Base-by-base conservation (phyloP, 2,888 invertebrate genomes). In the Spialia ferax region DNA sequence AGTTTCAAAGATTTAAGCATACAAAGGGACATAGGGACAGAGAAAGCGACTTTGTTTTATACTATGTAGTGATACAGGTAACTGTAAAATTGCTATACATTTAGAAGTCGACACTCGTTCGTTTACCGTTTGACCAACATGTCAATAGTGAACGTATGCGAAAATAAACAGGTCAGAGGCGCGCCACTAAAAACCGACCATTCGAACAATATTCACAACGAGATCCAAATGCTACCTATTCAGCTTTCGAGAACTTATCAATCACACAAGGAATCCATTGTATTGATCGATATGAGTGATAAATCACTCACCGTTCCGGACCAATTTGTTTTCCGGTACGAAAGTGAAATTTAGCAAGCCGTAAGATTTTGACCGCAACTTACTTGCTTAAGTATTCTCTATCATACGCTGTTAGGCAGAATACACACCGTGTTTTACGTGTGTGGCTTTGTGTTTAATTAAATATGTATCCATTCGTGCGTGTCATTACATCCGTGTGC, bases 261-360 rank as follows among this genome's bases (percentile, higher is more conserved):
- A 61, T 67, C 66, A 67, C 45, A 67, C 66, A 45, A 69, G 67
- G 64, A 23, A 52, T 61, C 52, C 55, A 38, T 69, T 70, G 70
- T 71, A 60, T 35, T 72, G 75, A 73, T 75, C 71, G 71, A 72
- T 70, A 70, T 64, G 56, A 68, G 65, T 67, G 70, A 75, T 74
- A 71, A 71, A 74, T 72, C 70, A 70, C 70, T 69, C 71, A 74
- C 74, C 70, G 71, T 74, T 75, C 76, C 62, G 50, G 64, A 74
- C 71, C 71, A 70, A 69, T 80, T 74, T 74, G 76, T 74, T 73
- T 68, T 70, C 67, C 66, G 38, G 70, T 73, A 77, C 71, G 80
- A 83, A 83, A 84, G 77, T 82, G 83, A 85, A 81, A 83, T 84
- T 66, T 83, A 82, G 81, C 81, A 77, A 75, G 70, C 38, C 45